Evolutionary conservation across 2,113 vertebrate species (phyloP), one percentile per base, ranked within the genome.

Genomic region (Sturnira hondurensis): DNA sequence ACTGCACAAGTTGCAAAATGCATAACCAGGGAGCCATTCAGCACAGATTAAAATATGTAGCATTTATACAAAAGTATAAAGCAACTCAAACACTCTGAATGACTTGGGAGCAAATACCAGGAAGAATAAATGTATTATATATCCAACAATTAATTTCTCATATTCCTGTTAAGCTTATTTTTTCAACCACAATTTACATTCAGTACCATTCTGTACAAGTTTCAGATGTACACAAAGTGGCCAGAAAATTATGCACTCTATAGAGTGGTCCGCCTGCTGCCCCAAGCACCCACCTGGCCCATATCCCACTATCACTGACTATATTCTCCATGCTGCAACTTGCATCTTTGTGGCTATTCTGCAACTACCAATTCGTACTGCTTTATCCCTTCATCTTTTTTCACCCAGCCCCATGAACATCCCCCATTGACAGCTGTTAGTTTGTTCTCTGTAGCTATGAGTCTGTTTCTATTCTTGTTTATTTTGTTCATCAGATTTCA

Each of bases 11-110:
- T 31, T 63, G 7, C 45, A 54, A 70, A 73, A 0, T 68, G 7
- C 16, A 1, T 61, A 68, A 68, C 36, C 58, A 38, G 41, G 31
- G 15, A 89, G 13, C 5, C 31, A 85, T 70, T 70, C 36, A 90
- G 77, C n/a, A 84, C 15, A 94, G 13, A 85, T 56, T 63, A 81
- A 95, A 92, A 89, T 78, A 89, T 36, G 8, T 38, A 95, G 73
- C 52, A 82, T 54, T 68, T 94, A 70, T 7, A 89, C 9, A 81
- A 80, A 89, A 81, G 12, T 52, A 31, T 22, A 83, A 91, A 87
- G 74, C 17, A 92, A 65, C 28, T 58, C 4, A 5, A 20, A 87
- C 31, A 50, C 7, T 78, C 13, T 68, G 54, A 91, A 80, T 54
- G 54, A 67, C 31, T 43, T 88, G 31, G 61, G 26, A 56, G 10